Evolutionary conservation across 2,113 vertebrate genomes (phyloP).

Genomic region (Pseudopodoces humilis): DNA sequence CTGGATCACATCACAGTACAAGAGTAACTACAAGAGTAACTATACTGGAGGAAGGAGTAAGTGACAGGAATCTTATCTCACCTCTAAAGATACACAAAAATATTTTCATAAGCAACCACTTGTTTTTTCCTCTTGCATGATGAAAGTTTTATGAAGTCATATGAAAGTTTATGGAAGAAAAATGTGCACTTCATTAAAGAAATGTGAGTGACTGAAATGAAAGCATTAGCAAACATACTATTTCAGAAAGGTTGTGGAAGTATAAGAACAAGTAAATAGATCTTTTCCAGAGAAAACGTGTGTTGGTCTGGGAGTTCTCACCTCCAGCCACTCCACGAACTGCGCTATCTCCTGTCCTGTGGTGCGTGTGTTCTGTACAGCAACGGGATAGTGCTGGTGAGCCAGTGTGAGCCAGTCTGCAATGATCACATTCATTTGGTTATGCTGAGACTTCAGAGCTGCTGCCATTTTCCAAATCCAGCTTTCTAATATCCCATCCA

Average conservation of each 20-base stretch:
- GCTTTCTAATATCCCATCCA: slow-evolving; percentile 84
- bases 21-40: background rate
- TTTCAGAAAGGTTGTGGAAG: background rate
- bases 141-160: background rate
- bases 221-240: background rate
- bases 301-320: slow-evolving; percentile 29
- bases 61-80: background rate
- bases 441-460: slow-evolving; percentile 74
- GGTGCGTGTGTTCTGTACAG: slow-evolving; percentile 81
- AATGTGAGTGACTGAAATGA: background rate
- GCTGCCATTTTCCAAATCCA: slow-evolving; percentile 85
- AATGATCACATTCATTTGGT: slow-evolving; percentile 80
- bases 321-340: slow-evolving; percentile 87
- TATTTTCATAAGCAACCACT: background rate
- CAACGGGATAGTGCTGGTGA: slow-evolving; percentile 83
- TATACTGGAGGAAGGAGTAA: background rate
- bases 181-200: background rate
- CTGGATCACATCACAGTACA: background rate
- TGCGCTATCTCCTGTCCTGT: slow-evolving; percentile 87
- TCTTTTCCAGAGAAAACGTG: background rate
- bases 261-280: background rate
- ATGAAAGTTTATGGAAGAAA: background rate
- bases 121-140: background rate
- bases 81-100: background rate
- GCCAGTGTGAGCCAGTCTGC: slow-evolving; percentile 87